A percentile compares a stretch with the other conserved stretches of the same genome.
phyloP scores from a whole-genome alignment of 2,797 vertebrate species.

The Pelodytes ibericus region DNA sequence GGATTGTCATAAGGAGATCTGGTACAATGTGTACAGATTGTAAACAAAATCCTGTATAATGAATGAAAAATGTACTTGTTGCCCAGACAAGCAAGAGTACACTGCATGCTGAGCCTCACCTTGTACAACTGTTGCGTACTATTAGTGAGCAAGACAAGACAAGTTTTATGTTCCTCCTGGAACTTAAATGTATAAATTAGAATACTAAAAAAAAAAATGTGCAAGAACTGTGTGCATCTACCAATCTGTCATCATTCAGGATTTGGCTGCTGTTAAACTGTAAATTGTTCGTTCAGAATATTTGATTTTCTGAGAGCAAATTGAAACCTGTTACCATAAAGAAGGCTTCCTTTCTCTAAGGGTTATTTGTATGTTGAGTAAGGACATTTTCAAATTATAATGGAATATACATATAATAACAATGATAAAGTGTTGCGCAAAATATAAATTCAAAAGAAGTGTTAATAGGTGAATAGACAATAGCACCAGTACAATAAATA shows the following conservation, averaged over 20 bases:
- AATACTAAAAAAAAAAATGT: background rate
- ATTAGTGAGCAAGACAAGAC: conserved; percentile 10
- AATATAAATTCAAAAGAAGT: too few species aligned
- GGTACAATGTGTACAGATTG: background rate
- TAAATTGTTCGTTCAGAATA: conserved; percentile 14
- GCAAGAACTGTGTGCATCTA: conserved; percentile 8
- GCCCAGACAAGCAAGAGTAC: background rate
- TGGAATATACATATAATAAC: too few species aligned
- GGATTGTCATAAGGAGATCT: background rate
- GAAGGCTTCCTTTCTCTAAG: background rate
- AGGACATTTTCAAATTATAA: background rate
- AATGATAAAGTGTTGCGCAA: too few species aligned
- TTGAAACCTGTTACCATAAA: conserved; percentile 2
- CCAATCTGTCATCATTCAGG: conserved; percentile 13
- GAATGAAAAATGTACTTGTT: background rate
- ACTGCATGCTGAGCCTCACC: conserved; percentile 1
- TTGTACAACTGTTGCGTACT: conserved; percentile 8
- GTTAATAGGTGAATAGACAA: too few species aligned
- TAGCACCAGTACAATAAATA: too few species aligned
- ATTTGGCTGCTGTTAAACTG: conserved; percentile 28
- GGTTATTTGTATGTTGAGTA: background rate
- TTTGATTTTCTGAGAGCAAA: conserved; percentile 1
- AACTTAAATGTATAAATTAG: conserved; percentile 3
- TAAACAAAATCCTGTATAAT: background rate
- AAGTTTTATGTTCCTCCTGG: background rate